Evolutionary conservation across 2,888 invertebrate species (phyloP).

Genomic region (Prenolepis imparis): DNA sequence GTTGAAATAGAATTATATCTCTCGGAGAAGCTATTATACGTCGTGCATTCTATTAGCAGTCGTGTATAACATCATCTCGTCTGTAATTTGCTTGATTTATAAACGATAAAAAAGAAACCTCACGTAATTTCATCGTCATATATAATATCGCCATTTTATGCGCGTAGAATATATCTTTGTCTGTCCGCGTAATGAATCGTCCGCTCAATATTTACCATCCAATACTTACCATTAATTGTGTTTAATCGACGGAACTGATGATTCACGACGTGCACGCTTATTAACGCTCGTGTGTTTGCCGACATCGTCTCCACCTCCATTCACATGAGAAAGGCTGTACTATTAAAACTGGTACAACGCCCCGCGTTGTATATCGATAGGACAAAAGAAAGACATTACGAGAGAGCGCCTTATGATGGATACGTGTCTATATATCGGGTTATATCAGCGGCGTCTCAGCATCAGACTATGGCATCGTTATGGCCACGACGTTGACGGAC

Average conservation of each 20-base stretch:
- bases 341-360: conserved; percentile 13
- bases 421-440: conserved; percentile 70
- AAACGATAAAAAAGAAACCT: conserved; percentile 32
- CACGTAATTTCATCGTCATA: conserved; percentile 41
- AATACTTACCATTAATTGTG: neutral
- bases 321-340: neutral
- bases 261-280: neutral
- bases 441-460: conserved; percentile 75
- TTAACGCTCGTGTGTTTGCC: conserved; percentile 4
- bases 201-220: neutral
- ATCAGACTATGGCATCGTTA: conserved; percentile 74
- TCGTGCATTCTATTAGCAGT: conserved; percentile 46
- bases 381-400: conserved; percentile 47
- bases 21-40: conserved; percentile 58
- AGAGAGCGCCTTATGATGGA: conserved; percentile 63
- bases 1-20: conserved; percentile 63
- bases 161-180: conserved; percentile 6
- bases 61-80: conserved; percentile 59
- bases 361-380: conserved; percentile 36
- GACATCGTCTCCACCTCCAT: conserved; percentile 13
- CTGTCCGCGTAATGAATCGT: neutral
- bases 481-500: conserved; percentile 84
- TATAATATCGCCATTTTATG: neutral
- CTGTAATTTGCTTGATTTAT: conserved; percentile 23
- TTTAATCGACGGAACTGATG: conserved; percentile 12